Base-by-base conservation (phyloP, 2,797 vertebrate genomes). In the Lutjanus argentimaculatus region DNA sequence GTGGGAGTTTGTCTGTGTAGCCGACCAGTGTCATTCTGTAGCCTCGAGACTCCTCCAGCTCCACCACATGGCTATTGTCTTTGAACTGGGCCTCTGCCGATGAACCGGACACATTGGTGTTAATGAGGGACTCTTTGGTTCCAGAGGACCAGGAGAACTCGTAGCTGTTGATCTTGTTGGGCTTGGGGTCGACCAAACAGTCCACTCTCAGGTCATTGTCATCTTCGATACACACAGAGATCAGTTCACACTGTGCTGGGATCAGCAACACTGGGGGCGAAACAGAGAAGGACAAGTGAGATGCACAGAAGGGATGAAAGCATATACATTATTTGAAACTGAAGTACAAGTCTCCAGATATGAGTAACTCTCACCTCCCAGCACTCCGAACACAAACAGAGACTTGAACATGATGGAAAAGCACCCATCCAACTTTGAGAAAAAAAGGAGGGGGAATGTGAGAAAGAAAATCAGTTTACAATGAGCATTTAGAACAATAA, bases 121-220 rank as follows among this genome's bases (percentile, higher is more conserved):
- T 93, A 57, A 96, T 94, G 57, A 95, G 61, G 13, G 62, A 7
- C 85, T 96, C 92, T 82, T 89, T 94, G 77, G 40, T 48, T 46
- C 90, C 92, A 6, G 67, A 77, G 16, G 96, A 91, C 94, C 94
- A 95, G 58, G 95, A 95, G 87, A 96, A 96, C 88, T 95, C 91
- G 25, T 92, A 96, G 77, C 79, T 93, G 76, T 72, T 91, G 82
- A 93, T 90, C 82, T 86, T 88, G 85, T 78, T 91, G 11, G 70
- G 1, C 57, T 86, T 84, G n/a, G 91, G 79, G 46, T 85, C 2
- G 6, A 95, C 67, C 25, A 0, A 65, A 63, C 96, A 96, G 87
- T 95, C 95, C 7, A 96, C 93, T 86, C 95, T 92, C 72, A 96
- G 85, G 65, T 95, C 92, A 0, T 75, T 21, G 66, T 96, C 93